These are phyloP conservation scores for Lamproptera curius DNA, from an alignment of 2,888 invertebrate species.

Conservation along the genomic window DNA sequence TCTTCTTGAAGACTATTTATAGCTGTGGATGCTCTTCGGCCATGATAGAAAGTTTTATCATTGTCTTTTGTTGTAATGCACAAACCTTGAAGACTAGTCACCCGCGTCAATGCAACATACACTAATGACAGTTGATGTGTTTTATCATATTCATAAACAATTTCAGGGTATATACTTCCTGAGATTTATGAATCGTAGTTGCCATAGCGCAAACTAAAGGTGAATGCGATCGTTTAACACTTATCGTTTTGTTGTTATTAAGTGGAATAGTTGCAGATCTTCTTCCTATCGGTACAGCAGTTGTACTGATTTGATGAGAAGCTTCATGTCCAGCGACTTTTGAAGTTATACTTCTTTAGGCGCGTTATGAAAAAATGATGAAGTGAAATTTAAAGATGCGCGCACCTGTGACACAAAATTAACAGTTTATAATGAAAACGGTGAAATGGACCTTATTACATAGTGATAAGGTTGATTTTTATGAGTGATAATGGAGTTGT, in stretches of 20 bases:
- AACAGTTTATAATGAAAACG: no score
- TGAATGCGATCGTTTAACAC: conserved; percentile 24
- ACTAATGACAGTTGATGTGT: not conserved
- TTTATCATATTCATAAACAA: conserved; percentile 4
- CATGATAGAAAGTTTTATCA: not conserved
- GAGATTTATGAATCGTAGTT: conserved; percentile 38
- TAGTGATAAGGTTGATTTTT: no score
- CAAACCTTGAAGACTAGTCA: not conserved
- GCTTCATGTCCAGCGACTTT: conserved; percentile 13
- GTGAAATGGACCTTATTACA: no score
- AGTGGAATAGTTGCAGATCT: conserved; percentile 14
- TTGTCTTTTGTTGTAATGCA: not conserved
- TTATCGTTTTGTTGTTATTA: conserved; percentile 19
- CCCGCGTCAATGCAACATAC: conserved; percentile 1
- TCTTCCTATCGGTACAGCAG: conserved; percentile 10
- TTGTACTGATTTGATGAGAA: conserved; percentile 8
- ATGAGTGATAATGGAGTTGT: no score
- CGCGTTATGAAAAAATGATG: no score
- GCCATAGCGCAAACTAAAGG: conserved; percentile 21
- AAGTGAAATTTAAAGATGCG: no score
- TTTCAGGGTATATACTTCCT: not conserved
- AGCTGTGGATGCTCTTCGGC: not conserved
- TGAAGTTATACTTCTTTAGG: no score
- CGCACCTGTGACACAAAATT: no score
- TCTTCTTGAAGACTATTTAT: not conserved